Base-by-base conservation (phyloP, 2,797 vertebrate species). In the Intellagama lesueurii region DNA sequence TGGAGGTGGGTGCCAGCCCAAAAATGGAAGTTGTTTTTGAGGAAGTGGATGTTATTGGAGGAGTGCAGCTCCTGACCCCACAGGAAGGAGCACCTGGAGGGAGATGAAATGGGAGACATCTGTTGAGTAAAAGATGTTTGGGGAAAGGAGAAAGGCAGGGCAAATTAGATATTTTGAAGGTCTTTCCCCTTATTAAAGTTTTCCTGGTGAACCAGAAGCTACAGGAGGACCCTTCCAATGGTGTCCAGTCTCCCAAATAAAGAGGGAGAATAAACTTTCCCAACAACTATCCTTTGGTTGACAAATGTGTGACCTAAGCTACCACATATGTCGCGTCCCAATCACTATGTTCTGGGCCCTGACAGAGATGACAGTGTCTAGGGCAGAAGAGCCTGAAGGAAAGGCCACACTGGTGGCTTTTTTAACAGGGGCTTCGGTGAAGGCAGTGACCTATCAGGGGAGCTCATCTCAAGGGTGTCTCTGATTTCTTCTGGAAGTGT, bases 391-490 rank as follows among this genome's bases (percentile, higher is more conserved):
- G 91, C 92, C 78, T 92, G 89, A 92, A 26, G 92, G 90, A 87
- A 93, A 94, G 92, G 93, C 92, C 91, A 91, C 87, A 94, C 91
- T 1, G 3, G 0, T 88, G 92, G 88, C 92, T 83, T 93, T 94
- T 93, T 94, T 88, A 92, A 92, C 94, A 93, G 94, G 94, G 94
- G 93, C 88, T 86, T 95, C 94, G 94, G 95, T 91, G 90, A 85
- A 75, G 86, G 47, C 5, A 6, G 24, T 72, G 90, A 14, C 19
- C 79, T 94, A 94, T 93, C 90, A 90, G 85, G 91, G 88, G 93
- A 91, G 16, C 76, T 93, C 88, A 44, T 87, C 90, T 93, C 69
- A 85, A 92, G 84, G 90, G 91, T 81, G 87, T 89, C 94, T 87
- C 95, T 86, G 90, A 83, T 91, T 89, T 94, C 94, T 94, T 94